These are phyloP conservation scores for Drosophila pullipes DNA, from an alignment of 2,888 invertebrate species.

Conservation along the genomic window DNA sequence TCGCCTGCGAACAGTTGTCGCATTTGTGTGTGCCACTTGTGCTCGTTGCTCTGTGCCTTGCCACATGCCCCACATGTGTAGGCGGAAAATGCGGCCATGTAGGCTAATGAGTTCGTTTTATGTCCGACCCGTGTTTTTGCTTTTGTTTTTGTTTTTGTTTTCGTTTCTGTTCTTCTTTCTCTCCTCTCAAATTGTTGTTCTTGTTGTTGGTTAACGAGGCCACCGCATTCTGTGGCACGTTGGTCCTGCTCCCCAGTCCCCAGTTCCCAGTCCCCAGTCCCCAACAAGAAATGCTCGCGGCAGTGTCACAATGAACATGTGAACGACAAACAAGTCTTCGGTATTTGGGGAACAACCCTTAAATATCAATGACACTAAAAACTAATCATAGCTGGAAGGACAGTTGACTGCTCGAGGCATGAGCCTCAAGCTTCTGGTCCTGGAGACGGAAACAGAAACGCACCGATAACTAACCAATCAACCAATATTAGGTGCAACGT, in stretches of 20 bases:
- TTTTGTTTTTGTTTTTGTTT: constrained; percentile 36
- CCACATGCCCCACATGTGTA: constrained; percentile 62
- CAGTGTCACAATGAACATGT: constrained; percentile 58
- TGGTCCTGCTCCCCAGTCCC: not conserved
- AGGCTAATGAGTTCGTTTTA: constrained; percentile 74
- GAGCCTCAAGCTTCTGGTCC: not conserved
- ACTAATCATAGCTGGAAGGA: constrained; percentile 19
- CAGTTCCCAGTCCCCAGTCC: not conserved
- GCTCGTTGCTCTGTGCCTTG: constrained; percentile 35
- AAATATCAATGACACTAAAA: not conserved
- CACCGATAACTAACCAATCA: not conserved
- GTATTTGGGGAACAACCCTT: constrained; percentile 30
- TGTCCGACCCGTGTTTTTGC: constrained; percentile 60
- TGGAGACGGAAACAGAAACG: not conserved
- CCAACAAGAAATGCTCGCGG: constrained; percentile 45
- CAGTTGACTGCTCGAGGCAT: constrained; percentile 7
- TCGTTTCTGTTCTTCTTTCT: constrained; percentile 16
- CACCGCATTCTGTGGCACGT: constrained; percentile 47
- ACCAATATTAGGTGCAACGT: not conserved
- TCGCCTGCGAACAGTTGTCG: constrained; percentile 2
- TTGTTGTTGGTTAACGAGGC: constrained; percentile 57
- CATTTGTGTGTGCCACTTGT: constrained; percentile 31
- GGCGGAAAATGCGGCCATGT: constrained; percentile 78
- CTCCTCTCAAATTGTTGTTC: constrained; percentile 2
- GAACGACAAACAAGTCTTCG: constrained; percentile 37